Conservation (phyloP, 2,113 vertebrate genomes). For the Anoplopoma fimbria region DNA sequence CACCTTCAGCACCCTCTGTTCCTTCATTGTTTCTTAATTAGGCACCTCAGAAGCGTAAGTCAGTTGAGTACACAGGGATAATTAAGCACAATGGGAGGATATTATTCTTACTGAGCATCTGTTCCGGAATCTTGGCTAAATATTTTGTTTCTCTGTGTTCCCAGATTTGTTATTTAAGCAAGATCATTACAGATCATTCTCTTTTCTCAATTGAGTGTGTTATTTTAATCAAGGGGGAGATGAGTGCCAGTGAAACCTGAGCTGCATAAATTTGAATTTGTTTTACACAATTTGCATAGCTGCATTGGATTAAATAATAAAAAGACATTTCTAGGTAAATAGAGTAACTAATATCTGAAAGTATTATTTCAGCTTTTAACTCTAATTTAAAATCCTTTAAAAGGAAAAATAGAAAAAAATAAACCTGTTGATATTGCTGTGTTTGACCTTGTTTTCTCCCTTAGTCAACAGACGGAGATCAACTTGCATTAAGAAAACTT, state of each 20-base stretch:
- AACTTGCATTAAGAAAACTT: neutral
- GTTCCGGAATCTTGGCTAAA: slow-evolving; percentile 43
- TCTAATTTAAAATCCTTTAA: neutral
- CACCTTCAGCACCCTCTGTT: slow-evolving; percentile 46
- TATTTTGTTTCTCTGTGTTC: slow-evolving; percentile 33
- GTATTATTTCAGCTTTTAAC: neutral
- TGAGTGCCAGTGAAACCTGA: neutral
- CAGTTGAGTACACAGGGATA: slow-evolving; percentile 57
- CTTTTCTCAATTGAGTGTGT: neutral
- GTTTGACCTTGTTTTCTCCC: slow-evolving; percentile 1
- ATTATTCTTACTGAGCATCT: slow-evolving; percentile 45
- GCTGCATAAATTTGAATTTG: neutral
- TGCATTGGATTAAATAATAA: neutral
- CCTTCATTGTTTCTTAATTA: slow-evolving; percentile 70
- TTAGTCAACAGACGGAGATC: neutral
- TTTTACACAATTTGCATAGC: neutral
- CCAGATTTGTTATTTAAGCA: slow-evolving; percentile 22
- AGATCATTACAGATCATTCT: neutral
- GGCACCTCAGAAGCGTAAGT: slow-evolving; percentile 58
- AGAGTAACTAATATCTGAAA: neutral
- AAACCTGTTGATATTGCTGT: neutral
- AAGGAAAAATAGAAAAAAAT: neutral
- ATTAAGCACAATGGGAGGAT: slow-evolving; percentile 67
- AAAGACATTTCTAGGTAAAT: neutral
- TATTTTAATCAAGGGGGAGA: slow-evolving; percentile 14